These are phyloP conservation scores for Drosophila ohnishii DNA, from an alignment of 1,140 invertebrate genomes.

Conservation along the genomic window DNA sequence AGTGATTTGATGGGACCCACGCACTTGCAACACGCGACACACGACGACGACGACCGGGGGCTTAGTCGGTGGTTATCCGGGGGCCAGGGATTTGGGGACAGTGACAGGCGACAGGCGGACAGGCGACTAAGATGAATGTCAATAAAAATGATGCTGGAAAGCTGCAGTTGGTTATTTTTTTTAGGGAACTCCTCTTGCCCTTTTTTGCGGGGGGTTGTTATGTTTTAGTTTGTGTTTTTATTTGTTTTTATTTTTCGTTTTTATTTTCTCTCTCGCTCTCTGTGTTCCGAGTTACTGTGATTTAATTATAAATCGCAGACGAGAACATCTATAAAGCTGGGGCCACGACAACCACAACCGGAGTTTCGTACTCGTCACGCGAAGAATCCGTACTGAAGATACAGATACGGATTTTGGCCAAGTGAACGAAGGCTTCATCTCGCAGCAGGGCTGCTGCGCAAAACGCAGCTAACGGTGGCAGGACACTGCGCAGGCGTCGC, in stretches of 20 bases:
- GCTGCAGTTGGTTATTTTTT: slow-evolving; percentile 27
- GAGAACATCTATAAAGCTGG: slow-evolving; percentile 14
- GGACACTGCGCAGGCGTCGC: slow-evolving; percentile 46
- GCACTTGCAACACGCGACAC: slow-evolving; percentile 54
- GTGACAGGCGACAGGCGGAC: slow-evolving; percentile 28
- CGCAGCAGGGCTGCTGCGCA: slow-evolving; percentile 61
- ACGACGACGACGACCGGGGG: slow-evolving; percentile 15
- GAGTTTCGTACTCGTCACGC: slow-evolving; percentile 54
- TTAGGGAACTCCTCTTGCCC: too few relatives aligned
- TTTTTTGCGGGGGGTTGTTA: not conserved
- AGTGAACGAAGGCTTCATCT: slow-evolving; percentile 45
- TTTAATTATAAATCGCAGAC: slow-evolving; percentile 47
- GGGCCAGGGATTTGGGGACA: slow-evolving; percentile 18
- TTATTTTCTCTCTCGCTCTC: slow-evolving; percentile 20
- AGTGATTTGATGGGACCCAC: slow-evolving; percentile 37
- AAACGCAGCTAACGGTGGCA: slow-evolving; percentile 49
- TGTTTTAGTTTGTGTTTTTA: slow-evolving; percentile 17
- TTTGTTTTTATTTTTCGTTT: slow-evolving; percentile 14
- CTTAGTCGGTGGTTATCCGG: slow-evolving; percentile 14
- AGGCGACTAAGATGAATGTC: slow-evolving; percentile 48
- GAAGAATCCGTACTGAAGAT: slow-evolving; percentile 77
- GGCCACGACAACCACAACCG: slow-evolving; percentile 5
- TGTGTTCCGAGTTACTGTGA: slow-evolving; percentile 37
- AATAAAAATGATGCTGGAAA: slow-evolving; percentile 45
- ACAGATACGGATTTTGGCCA: slow-evolving; percentile 51